Percentiles rank a stretch among this genome's conserved stretches.
Conservation (phyloP, 2,113 vertebrate species). For the Lepus timidus region DNA sequence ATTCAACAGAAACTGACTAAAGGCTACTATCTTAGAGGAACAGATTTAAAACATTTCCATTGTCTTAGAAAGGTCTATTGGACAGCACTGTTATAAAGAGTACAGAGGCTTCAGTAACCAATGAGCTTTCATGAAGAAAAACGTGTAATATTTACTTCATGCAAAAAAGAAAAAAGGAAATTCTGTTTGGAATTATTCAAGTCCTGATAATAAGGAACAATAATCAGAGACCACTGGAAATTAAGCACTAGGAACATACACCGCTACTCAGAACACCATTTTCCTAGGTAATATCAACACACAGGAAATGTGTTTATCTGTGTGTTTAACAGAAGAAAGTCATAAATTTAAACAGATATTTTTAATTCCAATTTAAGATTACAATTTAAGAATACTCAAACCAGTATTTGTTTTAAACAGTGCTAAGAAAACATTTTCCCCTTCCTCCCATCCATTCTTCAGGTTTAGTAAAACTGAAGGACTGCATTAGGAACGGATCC, state of each 20-base stretch:
- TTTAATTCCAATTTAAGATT: not conserved
- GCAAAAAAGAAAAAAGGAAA: not conserved
- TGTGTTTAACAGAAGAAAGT: not conserved
- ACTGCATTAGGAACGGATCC: not conserved
- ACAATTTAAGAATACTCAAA: not conserved
- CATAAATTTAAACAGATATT: not conserved
- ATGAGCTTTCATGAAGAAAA: not conserved
- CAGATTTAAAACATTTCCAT: not conserved
- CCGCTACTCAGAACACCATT: not conserved
- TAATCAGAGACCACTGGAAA: not conserved
- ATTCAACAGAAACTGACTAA: not conserved
- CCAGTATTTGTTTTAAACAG: not conserved
- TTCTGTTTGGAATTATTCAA: constrained; percentile 36
- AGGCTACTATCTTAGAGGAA: not conserved
- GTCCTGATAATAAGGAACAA: not conserved
- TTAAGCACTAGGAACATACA: not conserved
- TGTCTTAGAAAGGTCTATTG: not conserved
- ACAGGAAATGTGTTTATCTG: not conserved
- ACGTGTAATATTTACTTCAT: not conserved
- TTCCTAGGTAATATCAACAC: not conserved
- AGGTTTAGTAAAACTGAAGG: not conserved
- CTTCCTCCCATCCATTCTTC: not conserved
- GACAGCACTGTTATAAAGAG: not conserved
- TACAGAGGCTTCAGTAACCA: not conserved
- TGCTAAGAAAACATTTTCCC: not conserved